Evolutionary conservation across 2,113 vertebrate species (phyloP), one percentile per base, ranked within the genome.

Genomic region (Plecturocebus donacophilus): DNA sequence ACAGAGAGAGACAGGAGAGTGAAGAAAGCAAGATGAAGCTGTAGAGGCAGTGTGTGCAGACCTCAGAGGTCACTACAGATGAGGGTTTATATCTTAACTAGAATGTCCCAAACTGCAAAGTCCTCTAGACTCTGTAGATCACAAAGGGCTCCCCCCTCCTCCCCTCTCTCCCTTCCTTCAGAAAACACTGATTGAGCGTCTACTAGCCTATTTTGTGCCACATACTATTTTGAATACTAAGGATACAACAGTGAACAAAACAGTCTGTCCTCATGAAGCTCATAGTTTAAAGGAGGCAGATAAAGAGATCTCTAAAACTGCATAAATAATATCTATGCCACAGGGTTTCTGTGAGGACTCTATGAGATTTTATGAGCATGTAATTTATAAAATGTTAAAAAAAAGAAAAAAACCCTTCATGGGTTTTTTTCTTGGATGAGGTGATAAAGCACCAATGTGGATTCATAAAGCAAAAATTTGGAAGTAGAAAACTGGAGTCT

Each of bases 131-230:
- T 42, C 38, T 32, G 11, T 4, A 49, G 25, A 13, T 45, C 70
- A 77, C 8, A 49, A 52, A n/a, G 27, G 61, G 27, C 35, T 35
- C 27, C 27, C 71, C 5, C n/a, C 42, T 52, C 16, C 25, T 23
- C 56, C 10, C 6, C n/a, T 64, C 49, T 23, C 42, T 64, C n/a
- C 42, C 64, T 89, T 89, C 16, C 68, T 73, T 68, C 95, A 66
- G 4, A 47, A 88, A 85, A 42, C 21, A n/a, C 9, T 70, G n/a
- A 45, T 1, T 13, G 19, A 61, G 32, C 42, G 73, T 9, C 10
- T 30, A 40, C 8, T 13, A 2, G 30, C 16, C 61, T 23, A 30
- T 17, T 23, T 49, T 0, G 6, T 2, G 7, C 1, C 30, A 79
- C 32, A 25, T 0, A 54, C 35, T 54, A 56, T 42, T 85, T 73